Percentiles rank a stretch among this genome's conserved stretches.
Evolutionary conservation across 23 tunicate species (phyloP).

Genomic region (Trididemnum nubilum): DNA sequence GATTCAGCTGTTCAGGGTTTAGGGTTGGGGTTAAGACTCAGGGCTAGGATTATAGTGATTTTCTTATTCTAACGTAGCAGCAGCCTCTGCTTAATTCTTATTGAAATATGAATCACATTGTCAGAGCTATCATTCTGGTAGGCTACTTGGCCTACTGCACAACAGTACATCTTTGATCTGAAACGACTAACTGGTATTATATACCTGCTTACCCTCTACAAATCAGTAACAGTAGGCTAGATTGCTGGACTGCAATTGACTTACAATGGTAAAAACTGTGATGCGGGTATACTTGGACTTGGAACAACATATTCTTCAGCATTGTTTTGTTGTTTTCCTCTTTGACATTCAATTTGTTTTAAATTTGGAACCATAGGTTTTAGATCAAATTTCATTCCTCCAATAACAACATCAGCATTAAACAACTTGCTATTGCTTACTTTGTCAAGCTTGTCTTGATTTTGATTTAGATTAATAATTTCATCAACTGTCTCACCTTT

Average conservation of each 20-base stretch:
- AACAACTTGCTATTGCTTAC: neutral
- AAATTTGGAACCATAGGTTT: slow-evolving; percentile 24
- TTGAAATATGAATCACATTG: no score
- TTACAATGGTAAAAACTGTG: slow-evolving; percentile 29
- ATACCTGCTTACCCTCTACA: no score
- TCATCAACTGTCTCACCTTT: slow-evolving; percentile 39
- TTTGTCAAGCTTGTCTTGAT: neutral
- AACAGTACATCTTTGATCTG: no score
- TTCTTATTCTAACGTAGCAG: no score
- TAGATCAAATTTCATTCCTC: neutral
- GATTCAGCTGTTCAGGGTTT: no score
- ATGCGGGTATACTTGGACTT: slow-evolving; percentile 8
- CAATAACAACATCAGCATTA: neutral
- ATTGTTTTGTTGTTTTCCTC: neutral
- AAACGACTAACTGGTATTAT: no score
- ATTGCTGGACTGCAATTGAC: neutral
- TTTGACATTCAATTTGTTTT: neutral
- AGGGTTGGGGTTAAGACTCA: no score
- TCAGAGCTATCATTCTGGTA: no score
- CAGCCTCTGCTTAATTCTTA: no score
- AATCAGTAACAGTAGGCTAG: no score
- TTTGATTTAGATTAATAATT: slow-evolving; percentile 15
- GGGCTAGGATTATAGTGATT: no score
- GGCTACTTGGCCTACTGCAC: no score
- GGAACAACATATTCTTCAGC: slow-evolving; percentile 22